These are phyloP conservation scores for Ammodytes dubius DNA, from an alignment of 2,113 vertebrate genomes.

Conservation along the genomic window DNA sequence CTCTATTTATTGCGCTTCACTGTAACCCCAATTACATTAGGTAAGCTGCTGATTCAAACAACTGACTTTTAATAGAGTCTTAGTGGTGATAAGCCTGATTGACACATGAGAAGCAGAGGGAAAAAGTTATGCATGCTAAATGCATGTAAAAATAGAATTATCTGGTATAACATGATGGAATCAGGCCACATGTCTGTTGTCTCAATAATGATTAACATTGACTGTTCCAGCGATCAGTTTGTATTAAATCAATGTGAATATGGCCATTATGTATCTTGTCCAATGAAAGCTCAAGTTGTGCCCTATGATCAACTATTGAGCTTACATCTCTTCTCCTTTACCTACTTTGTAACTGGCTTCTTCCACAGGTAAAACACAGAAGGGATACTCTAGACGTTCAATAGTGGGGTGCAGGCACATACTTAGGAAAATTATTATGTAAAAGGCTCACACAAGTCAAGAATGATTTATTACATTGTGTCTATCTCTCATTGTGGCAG, in stretches of 20 bases:
- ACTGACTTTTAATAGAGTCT: conserved; percentile 59
- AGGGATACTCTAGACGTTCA: background rate
- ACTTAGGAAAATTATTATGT: conserved; percentile 43
- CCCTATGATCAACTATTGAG: background rate
- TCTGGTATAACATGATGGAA: conserved; percentile 35
- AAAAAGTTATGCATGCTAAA: background rate
- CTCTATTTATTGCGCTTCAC: conserved; percentile 72
- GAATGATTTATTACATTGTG: conserved; percentile 67
- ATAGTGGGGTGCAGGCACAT: conserved; percentile 22
- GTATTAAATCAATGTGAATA: conserved; percentile 8
- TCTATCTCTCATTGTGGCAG: conserved; percentile 50
- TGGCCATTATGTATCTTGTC: conserved; percentile 17
- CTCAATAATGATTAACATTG: conserved; percentile 8
- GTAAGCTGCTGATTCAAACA: conserved; percentile 72
- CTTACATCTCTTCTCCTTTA: background rate
- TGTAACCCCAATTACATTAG: conserved; percentile 81
- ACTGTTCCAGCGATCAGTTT: background rate
- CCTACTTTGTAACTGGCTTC: background rate
- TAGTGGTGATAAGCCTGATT: conserved; percentile 21
- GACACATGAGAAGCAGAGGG: background rate
- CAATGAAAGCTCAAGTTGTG: background rate
- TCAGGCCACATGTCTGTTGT: conserved; percentile 8
- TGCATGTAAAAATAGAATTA: conserved; percentile 1
- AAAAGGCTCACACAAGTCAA: conserved; percentile 50
- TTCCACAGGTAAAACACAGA: conserved; percentile 12